A percentile compares a stretch with the other conserved stretches of the same genome.
These are phyloP conservation scores for Stegophylla sp. DNA, from an alignment of 2,888 invertebrate genomes.

Conservation along the genomic window DNA sequence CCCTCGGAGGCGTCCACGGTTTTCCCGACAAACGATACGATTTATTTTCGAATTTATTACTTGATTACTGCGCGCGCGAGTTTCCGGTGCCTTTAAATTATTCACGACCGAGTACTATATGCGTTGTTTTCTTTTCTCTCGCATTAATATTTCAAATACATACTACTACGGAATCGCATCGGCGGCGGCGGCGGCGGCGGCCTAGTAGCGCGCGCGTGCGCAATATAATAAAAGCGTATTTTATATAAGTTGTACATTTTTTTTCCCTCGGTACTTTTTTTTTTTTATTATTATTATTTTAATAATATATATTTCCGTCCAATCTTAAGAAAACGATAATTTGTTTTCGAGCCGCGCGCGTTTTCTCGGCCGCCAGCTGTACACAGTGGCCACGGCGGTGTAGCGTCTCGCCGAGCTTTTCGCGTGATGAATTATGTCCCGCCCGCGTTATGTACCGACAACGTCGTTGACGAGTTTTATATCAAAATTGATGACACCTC, in stretches of 20 bases:
- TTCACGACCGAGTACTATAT: background rate
- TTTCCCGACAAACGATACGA: background rate
- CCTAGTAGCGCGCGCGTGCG: background rate
- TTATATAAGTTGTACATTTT: constrained; percentile 1
- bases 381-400: background rate
- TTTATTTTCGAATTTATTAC: constrained; percentile 29
- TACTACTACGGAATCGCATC: constrained; percentile 7
- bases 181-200: background rate
- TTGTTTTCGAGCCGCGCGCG: constrained; percentile 12
- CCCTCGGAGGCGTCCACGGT: background rate
- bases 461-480: constrained; percentile 55
- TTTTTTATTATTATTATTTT: constrained; percentile 13
- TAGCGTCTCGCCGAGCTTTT: constrained; percentile 26
- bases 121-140: constrained; percentile 34
- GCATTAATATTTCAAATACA: constrained; percentile 46
- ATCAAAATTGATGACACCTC: constrained; percentile 58
- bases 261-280: too few relatives aligned
- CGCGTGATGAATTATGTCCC: constrained; percentile 50
- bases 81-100: background rate
- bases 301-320: constrained; percentile 28
- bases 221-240: constrained; percentile 34
- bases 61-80: constrained; percentile 5
- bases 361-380: constrained; percentile 21
- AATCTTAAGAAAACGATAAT: constrained; percentile 40
- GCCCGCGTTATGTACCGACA: constrained; percentile 16